phyloP scores from a whole-genome alignment of 2,888 invertebrate genomes.

The Nomada fucata region DNA sequence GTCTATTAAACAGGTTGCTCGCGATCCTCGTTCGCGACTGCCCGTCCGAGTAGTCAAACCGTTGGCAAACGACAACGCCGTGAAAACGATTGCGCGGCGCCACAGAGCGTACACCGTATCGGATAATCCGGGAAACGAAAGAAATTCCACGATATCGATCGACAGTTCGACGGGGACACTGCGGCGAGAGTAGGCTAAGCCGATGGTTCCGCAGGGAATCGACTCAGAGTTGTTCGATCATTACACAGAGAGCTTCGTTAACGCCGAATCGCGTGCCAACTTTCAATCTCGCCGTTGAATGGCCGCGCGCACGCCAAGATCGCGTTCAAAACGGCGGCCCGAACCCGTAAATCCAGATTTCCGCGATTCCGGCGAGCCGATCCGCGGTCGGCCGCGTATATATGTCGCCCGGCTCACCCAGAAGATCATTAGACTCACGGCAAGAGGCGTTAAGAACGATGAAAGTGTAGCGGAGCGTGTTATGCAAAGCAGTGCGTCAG shows the following conservation, averaged over 20 bases:
- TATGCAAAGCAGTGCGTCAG: conserved; percentile 52
- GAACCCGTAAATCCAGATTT: conserved; percentile 52
- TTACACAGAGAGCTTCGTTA: not conserved
- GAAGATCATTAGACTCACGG: conserved; percentile 34
- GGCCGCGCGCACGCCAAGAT: conserved; percentile 23
- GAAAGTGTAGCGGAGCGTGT: conserved; percentile 60
- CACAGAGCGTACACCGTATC: not conserved
- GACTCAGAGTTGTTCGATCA: conserved; percentile 2
- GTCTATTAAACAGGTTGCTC: conserved; percentile 35
- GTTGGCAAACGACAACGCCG: not conserved
- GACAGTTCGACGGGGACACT: not conserved
- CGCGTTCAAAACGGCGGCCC: conserved; percentile 16
- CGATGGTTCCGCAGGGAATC: not conserved
- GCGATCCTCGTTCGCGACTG: not conserved
- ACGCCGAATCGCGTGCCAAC: conserved; percentile 47
- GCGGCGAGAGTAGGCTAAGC: not conserved
- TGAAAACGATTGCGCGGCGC: conserved; percentile 1
- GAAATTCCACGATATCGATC: too few relatives aligned
- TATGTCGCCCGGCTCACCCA: conserved; percentile 23
- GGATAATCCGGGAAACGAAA: not conserved
- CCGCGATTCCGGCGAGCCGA: conserved; percentile 49
- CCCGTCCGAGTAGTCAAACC: not conserved
- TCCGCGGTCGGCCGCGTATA: conserved; percentile 20
- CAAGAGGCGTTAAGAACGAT: conserved; percentile 34
- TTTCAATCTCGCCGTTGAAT: conserved; percentile 51